Evolutionary conservation across 2,888 invertebrate genomes (phyloP), one percentile per base, ranked within the genome.

Genomic region (Pristionchus mayeri): DNA sequence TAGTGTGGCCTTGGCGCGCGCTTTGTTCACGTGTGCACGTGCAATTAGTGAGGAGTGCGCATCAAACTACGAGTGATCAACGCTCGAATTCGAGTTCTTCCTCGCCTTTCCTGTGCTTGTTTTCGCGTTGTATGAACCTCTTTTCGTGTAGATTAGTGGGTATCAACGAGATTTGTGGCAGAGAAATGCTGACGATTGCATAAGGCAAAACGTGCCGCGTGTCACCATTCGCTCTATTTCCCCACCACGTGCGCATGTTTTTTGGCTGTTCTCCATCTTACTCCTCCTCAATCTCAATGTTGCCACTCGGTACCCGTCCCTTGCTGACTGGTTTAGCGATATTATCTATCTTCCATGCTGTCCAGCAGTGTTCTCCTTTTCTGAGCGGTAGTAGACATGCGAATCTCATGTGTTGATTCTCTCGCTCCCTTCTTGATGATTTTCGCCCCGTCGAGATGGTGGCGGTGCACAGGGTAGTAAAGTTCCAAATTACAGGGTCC

Each of bases 251-350:
- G 63, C 4, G 24, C 54, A 57, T 63, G 63, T 63, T 63, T 3
- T 60, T 27, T 34, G 21, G 63, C 30, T 63, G 63, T 30, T 44
- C 7, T 30, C 27, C n/a, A 24, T 60, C 27, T 9, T 27, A 13
- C 27, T 60, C 30, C 30, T 63, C 0, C 6, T 63, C 63, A 6
- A 34, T 57, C 54, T 4, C 21, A n/a, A n/a, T 63, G 34, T 63
- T 63, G 34, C 63, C 34, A 16, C n/a, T 24, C 57, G 24, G 7
- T 24, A 4, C 27, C 27, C 27, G 24, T 3, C 37, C 34, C 63
- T 34, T 34, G 3, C 63, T 63, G 60, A 63, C 63, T 30, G 63
- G 63, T 63, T 63, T 34, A 63, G 63, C 63, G 63, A 63, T 63
- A 63, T 63, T 34, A 63, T 63, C 63, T 63, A 18, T 34, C 34